Evolutionary conservation across 2,888 invertebrate genomes (phyloP), one percentile per base, ranked within the genome.

Genomic region (Drosophila melanosoma): DNA sequence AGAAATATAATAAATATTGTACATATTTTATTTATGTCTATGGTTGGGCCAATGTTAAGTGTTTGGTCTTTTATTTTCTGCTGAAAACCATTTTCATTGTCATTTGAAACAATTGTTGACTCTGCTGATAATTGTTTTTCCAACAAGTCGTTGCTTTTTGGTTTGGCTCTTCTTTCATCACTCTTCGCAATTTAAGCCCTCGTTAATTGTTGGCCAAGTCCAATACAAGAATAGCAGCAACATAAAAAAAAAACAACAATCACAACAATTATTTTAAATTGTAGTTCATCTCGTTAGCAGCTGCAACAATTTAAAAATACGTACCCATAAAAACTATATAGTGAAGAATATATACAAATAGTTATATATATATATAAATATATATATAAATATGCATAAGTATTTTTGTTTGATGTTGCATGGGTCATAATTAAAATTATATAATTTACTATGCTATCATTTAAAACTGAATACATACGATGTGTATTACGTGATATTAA

Each of bases 361-460:
- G 36, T 23, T 60, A 38, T 33, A 45, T 15, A 29, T 29, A 29
- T 60, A 38, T 33, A 40, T 26, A 52, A 40, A 45, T 15, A 29
- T 29, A 29, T 29, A 53, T 52, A 33, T 32, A n/a, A 51, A 29
- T 32, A 33, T 54, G 48, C 33, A 52, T 33, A 65, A 48, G 38
- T 59, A 51, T 58, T 53, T 29, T 29, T 60, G 33, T 33, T 52
- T 49, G 12, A n/a, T 32, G 40, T 52, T 56, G 49, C 20, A 56
- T 73, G 60, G 65, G n/a, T 59, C 61, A 74, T 76, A 74, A 77
- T 80, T 74, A 74, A 79, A 74, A 74, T 64, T 61, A 66, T 45
- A 57, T 58, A 62, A 59, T 38, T n/a, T 35, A 36, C 20, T 20
- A 32, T 29, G 29, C 29, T 29, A n/a, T n/a, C n/a, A n/a, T n/a